Evolutionary conservation across 1,140 invertebrate genomes (phyloP), one percentile per base, ranked within the genome.

Genomic region (Agraylea sexmaculata): DNA sequence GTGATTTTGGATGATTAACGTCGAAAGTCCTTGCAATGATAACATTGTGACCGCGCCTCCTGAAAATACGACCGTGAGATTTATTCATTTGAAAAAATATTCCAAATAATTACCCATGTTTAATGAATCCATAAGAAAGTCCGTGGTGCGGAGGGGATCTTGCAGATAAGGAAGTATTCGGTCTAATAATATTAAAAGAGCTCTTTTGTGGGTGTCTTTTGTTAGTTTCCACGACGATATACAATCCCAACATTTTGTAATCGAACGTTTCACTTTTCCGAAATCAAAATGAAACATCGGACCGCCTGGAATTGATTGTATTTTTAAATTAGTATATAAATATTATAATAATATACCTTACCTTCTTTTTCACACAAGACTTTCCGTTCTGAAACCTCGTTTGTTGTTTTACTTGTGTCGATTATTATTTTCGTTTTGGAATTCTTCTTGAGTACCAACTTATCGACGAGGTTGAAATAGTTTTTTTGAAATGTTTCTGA

Each of bases 1-100:
- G 64, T 97, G 94, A 57, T 94, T 80, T 45, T 84, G 80, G 37
- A 85, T 79, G 42, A 97, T 90, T 22, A 98, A 65, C 28, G 82
- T 76, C 56, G 93, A 91, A 11, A 97, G 75, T 8, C 91, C 91
- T 62, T 94, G 89, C n/a, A 97, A 64, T 7, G 91, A 87, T 25
- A 97, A 65, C 47, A 97, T 67, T 54, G 84, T 83, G 31, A 90
- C 77, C 2, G 85, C 74, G 16, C 91, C 91, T 56, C 87, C 83
- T 85, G 54, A 22, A 60, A 55, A 51, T 44, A 35, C 49, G 37
- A 36, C 23, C n/a, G 7, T 8, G 23, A 8, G 23, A 33, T 16
- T 16, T 16, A 4, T 33, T 33, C 3, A 16, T 18, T 11, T 13
- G 6, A 31, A 33, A 4, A 33, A 16, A 2, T 5, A 15, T 34